Conservation (phyloP, 2,888 invertebrate genomes). For the Cryptus armator region DNA sequence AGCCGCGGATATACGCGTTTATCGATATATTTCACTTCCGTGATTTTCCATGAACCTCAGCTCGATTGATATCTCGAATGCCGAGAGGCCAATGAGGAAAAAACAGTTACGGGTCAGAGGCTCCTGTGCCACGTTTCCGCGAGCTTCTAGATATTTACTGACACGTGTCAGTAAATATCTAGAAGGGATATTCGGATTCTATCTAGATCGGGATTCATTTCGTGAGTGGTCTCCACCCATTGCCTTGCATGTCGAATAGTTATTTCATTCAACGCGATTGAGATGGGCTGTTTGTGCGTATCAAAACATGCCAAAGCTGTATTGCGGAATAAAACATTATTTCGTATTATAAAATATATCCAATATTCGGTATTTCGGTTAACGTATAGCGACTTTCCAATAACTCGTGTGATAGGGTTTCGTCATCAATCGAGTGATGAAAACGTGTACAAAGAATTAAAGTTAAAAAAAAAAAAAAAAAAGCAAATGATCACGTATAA, state of each 20-base stretch:
- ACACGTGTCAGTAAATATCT: too few relatives aligned
- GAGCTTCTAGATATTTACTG: conserved; percentile 23
- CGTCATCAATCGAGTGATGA: too few relatives aligned
- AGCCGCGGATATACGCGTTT: neutral
- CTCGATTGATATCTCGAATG: conserved; percentile 27
- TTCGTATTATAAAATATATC: neutral
- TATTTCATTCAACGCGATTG: neutral
- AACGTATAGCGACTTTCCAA: too few relatives aligned
- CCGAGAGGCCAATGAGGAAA: conserved; percentile 14
- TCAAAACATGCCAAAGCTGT: neutral
- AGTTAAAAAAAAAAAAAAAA: too few relatives aligned
- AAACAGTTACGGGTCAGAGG: conserved; percentile 21
- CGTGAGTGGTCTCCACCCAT: neutral
- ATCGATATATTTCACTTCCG: neutral
- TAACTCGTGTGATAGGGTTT: too few relatives aligned
- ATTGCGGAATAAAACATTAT: neutral
- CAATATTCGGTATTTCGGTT: too few relatives aligned
- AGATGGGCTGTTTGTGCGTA: neutral
- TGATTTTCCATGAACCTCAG: neutral
- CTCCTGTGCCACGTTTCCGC: conserved; percentile 6
- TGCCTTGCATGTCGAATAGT: neutral
- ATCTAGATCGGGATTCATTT: conserved; percentile 7
- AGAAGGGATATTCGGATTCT: too few relatives aligned
- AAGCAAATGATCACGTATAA: too few relatives aligned
- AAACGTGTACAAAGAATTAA: too few relatives aligned